A percentile compares a stretch with the other conserved stretches of the same genome.
Evolutionary conservation across 2,888 invertebrate species (phyloP).

Genomic region (Norana najaformis): DNA sequence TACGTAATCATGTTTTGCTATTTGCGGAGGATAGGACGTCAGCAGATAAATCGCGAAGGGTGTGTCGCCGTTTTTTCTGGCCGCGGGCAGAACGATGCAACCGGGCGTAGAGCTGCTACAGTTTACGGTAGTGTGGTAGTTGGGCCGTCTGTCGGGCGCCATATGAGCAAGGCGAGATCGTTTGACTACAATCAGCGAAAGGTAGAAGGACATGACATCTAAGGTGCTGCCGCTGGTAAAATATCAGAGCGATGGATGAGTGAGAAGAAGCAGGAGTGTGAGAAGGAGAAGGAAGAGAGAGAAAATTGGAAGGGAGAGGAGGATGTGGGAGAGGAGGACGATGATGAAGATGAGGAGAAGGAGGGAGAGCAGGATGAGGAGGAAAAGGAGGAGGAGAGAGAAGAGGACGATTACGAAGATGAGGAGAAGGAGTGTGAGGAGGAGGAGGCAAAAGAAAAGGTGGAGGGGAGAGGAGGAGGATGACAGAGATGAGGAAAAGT

Average conservation of each 20-base stretch:
- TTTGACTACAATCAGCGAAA: not conserved
- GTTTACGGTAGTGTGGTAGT: not conserved
- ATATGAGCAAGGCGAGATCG: not conserved
- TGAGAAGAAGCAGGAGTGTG: too few species aligned
- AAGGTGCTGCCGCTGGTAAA: not conserved
- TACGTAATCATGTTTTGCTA: not conserved
- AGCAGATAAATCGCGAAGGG: not conserved
- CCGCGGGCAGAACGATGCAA: not conserved
- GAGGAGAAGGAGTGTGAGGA: too few species aligned
- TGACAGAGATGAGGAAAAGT: too few species aligned
- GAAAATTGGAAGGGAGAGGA: too few species aligned
- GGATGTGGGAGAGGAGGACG: too few species aligned
- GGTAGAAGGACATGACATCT: not conserved
- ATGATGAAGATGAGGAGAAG: too few species aligned
- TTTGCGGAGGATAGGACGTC: not conserved
- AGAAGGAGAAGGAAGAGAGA: too few species aligned
- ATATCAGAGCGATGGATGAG: not conserved
- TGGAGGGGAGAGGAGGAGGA: too few species aligned
- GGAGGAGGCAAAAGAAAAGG: too few species aligned
- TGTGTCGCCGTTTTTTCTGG: conserved; percentile 2
- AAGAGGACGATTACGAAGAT: too few species aligned
- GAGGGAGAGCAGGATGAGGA: too few species aligned
- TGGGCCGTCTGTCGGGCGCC: not conserved
- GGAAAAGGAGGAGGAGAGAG: too few species aligned
- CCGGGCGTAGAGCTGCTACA: not conserved